A percentile compares a stretch with the other conserved stretches of the same genome.
Conservation (phyloP, 1,140 invertebrate species). For the Charaxes varanes region DNA sequence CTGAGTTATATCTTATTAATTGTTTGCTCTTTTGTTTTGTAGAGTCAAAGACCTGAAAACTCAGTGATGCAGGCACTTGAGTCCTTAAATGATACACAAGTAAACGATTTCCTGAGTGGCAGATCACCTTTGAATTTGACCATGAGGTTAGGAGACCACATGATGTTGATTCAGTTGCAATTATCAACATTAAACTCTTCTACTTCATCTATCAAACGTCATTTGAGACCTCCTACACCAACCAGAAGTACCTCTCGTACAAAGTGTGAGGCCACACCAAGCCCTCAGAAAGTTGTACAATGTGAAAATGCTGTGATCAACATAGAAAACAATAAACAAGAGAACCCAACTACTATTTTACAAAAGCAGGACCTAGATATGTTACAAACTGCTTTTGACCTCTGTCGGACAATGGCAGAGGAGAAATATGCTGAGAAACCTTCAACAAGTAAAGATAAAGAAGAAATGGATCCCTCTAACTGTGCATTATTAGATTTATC, state of each 20-base stretch:
- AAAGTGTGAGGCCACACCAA: constrained; percentile 43
- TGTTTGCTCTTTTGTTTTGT: constrained; percentile 59
- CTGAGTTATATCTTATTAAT: constrained; percentile 18
- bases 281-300: constrained; percentile 40
- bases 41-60: constrained; percentile 93
- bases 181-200: constrained; percentile 84
- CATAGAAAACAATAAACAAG: constrained; percentile 38
- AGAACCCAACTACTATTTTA: constrained; percentile 38
- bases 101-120: constrained; percentile 95
- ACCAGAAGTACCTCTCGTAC: constrained; percentile 40
- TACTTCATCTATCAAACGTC: constrained; percentile 40
- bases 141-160: constrained; percentile 95
- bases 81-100: constrained; percentile 93
- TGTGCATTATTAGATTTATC: constrained; percentile 51
- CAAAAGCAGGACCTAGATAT: constrained; percentile 74
- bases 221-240: constrained; percentile 48
- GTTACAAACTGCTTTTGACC: constrained; percentile 73
- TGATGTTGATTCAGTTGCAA: constrained; percentile 97
- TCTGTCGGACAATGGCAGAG: constrained; percentile 65
- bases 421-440: constrained; percentile 55
- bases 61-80: constrained; percentile 96
- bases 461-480: constrained; percentile 47
- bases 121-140: constrained; percentile 95
- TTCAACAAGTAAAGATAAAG: constrained; percentile 37
- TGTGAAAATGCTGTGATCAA: constrained; percentile 26